Evolutionary conservation across 1,140 invertebrate genomes (phyloP).

Genomic region (Drosophila novamexicana): DNA sequence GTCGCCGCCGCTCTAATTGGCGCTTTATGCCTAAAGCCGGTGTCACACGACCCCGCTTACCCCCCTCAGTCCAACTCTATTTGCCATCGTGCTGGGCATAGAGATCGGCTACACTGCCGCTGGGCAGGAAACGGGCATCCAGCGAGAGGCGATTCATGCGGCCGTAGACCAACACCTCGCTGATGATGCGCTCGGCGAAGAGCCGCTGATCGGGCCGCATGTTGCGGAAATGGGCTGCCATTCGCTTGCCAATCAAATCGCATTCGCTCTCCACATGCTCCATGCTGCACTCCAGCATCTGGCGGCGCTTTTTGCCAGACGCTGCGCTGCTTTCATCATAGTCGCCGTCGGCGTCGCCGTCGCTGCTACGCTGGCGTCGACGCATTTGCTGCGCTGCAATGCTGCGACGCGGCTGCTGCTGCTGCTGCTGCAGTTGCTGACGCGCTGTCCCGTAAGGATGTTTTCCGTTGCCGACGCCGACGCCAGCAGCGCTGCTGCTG

Average conservation of each 20-base stretch:
- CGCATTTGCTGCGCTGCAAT: not conserved
- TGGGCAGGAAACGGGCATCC: slow-evolving; percentile 52
- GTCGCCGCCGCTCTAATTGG: slow-evolving; percentile 34
- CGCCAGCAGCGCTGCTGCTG: not conserved
- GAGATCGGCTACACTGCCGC: slow-evolving; percentile 5
- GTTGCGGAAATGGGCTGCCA: slow-evolving; percentile 69
- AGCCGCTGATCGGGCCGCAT: slow-evolving; percentile 67
- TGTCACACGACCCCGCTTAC: not conserved
- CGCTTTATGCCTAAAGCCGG: slow-evolving; percentile 24
- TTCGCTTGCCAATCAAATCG: slow-evolving; percentile 62
- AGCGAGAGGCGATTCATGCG: slow-evolving; percentile 65
- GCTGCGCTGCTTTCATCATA: slow-evolving; percentile 8
- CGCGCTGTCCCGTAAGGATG: slow-evolving; percentile 23
- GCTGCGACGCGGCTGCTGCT: not conserved
- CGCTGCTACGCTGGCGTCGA: slow-evolving; percentile 25
- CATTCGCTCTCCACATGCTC: slow-evolving; percentile 59
- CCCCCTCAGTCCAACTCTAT: not conserved
- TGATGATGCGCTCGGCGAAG: slow-evolving; percentile 66
- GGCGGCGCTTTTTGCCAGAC: slow-evolving; percentile 24
- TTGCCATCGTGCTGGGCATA: slow-evolving; percentile 14
- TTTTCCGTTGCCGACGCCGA: not conserved
- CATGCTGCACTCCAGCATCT: slow-evolving; percentile 12
- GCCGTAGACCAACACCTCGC: slow-evolving; percentile 64
- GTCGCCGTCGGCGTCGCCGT: slow-evolving; percentile 18
- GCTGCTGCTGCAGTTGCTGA: not conserved